A percentile compares a stretch with the other conserved stretches of the same genome.
Evolutionary conservation across 2,888 invertebrate genomes (phyloP).

Genomic region (Lasioglossum figueresi): DNA sequence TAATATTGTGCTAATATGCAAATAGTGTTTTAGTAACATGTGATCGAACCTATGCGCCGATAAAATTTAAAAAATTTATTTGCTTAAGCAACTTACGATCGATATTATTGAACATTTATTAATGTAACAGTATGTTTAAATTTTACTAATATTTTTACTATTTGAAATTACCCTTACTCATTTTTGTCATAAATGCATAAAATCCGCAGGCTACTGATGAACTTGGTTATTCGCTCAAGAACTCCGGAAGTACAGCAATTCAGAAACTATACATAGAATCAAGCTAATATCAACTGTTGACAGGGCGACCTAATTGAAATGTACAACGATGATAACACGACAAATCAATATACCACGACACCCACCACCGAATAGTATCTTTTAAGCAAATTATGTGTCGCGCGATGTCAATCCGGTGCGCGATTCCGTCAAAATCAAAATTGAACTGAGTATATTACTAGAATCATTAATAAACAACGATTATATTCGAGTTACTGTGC

Average conservation of each 20-base stretch:
- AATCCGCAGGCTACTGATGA: no score
- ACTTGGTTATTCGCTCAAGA: not conserved
- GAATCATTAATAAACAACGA: not conserved
- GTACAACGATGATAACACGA: not conserved
- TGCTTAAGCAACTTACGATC: no score
- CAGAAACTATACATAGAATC: not conserved
- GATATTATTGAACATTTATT: no score
- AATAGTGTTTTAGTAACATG: no score
- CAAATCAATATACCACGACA: conserved; percentile 28
- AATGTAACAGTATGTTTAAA: no score
- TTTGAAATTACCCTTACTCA: no score
- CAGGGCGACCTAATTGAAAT: not conserved
- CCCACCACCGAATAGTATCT: not conserved
- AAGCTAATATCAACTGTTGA: not conserved
- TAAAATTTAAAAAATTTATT: no score
- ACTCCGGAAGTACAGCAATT: not conserved
- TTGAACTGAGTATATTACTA: conserved; percentile 9
- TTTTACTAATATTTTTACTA: no score
- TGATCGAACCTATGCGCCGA: no score
- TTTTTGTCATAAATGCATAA: no score
- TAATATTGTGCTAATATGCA: no score
- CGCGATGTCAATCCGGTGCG: not conserved
- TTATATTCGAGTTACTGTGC: not conserved
- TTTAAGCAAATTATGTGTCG: conserved; percentile 28
- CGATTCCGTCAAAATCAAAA: not conserved